Conservation (phyloP, 2,797 vertebrate species). For the Falco columbarius region DNA sequence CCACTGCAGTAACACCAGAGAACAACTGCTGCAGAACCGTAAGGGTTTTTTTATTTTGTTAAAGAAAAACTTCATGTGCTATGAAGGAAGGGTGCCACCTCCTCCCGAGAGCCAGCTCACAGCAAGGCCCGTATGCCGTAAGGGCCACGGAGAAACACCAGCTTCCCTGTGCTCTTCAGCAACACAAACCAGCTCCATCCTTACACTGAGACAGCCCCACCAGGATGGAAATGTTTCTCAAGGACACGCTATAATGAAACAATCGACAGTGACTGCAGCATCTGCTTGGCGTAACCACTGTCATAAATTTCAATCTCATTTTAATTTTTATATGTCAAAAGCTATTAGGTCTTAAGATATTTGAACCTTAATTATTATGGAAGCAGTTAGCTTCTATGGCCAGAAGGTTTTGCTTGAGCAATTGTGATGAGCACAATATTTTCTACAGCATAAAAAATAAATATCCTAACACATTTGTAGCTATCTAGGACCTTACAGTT, state of each 20-base stretch:
- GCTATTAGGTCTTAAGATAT: conserved; percentile 28
- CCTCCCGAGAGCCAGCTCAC: neutral
- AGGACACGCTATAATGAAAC: conserved; percentile 48
- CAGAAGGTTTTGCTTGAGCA: neutral
- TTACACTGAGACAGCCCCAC: neutral
- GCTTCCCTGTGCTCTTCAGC: conserved; percentile 13
- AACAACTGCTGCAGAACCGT: neutral
- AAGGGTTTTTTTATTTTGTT: neutral
- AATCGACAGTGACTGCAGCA: neutral
- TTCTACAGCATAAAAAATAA: neutral
- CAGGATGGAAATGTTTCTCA: conserved; percentile 30
- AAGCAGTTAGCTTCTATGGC: neutral
- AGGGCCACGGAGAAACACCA: conserved; percentile 13
- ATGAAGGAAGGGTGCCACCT: neutral
- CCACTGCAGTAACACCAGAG: accelerated
- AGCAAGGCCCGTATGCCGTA: neutral
- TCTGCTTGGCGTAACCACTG: neutral
- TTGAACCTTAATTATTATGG: conserved; percentile 18
- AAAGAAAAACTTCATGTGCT: neutral
- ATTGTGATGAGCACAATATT: neutral
- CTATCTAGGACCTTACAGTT: neutral
- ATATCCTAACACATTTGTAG: neutral
- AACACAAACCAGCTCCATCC: conserved; percentile 46
- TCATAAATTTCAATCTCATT: conserved; percentile 49
- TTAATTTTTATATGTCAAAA: conserved; percentile 36